Percentiles rank a stretch among this genome's conserved stretches.
Evolutionary conservation across 2,888 invertebrate species (phyloP).

Genomic region (Hirtodrosophila confusa): DNA sequence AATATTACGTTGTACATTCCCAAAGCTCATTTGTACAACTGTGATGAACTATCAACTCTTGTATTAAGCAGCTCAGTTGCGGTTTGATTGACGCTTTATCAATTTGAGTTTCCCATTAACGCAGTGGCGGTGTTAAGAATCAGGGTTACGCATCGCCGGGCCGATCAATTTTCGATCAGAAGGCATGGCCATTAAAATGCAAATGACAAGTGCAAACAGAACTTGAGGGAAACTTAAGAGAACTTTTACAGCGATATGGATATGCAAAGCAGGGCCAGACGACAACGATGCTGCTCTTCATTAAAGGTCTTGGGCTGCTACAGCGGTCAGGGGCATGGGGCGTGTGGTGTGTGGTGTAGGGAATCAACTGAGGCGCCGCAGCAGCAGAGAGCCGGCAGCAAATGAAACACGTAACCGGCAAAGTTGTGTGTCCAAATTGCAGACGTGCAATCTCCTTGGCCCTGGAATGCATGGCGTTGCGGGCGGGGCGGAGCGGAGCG

Average conservation of each 20-base stretch:
- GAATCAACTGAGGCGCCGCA: neutral
- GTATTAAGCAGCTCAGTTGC: neutral
- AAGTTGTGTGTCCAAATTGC: conserved; percentile 71
- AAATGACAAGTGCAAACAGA: conserved; percentile 57
- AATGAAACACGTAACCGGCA: conserved; percentile 63
- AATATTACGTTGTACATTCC: too few species aligned
- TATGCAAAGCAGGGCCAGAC: conserved; percentile 21
- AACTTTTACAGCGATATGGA: conserved; percentile 42
- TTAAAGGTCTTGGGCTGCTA: conserved; percentile 26
- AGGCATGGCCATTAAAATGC: conserved; percentile 51
- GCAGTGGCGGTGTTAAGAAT: conserved; percentile 1
- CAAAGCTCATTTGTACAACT: neutral
- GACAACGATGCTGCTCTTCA: conserved; percentile 14
- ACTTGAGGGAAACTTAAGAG: conserved; percentile 39
- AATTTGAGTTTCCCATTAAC: neutral
- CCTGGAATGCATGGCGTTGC: conserved; percentile 3
- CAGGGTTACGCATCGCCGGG: conserved; percentile 6
- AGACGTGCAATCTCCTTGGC: conserved; percentile 62
- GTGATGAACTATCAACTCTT: conserved; percentile 3
- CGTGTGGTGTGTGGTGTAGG: neutral
- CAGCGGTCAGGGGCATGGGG: neutral
- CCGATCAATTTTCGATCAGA: conserved; percentile 54
- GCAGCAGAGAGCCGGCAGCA: conserved; percentile 18
- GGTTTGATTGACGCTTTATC: conserved; percentile 7
- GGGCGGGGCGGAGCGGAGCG: too few species aligned